phyloP scores from a whole-genome alignment of 2,113 vertebrate genomes.

The Antidorcas marsupialis region DNA sequence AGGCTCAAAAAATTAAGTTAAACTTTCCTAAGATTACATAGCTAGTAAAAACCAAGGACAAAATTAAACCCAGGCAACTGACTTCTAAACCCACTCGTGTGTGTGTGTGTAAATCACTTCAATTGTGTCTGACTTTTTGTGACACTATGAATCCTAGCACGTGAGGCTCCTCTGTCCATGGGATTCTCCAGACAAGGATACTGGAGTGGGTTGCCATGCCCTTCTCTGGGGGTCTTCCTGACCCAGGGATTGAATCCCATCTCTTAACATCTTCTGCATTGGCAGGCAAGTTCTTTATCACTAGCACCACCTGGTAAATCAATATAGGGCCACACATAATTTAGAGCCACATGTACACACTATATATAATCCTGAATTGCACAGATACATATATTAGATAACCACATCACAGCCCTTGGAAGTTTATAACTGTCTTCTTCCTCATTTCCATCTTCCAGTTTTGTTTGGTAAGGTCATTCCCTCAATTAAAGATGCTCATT shows the following conservation, averaged over 20 bases:
- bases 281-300: background rate
- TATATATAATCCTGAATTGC: background rate
- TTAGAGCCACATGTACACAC: background rate
- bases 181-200: background rate
- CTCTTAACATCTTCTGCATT: background rate
- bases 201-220: background rate
- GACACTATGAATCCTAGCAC: background rate
- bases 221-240: background rate
- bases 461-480: conserved; percentile 12
- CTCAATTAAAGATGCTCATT: conserved; percentile 18
- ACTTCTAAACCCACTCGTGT: background rate
- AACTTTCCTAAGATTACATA: background rate
- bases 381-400: background rate
- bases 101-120: background rate
- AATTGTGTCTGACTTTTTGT: background rate
- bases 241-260: background rate
- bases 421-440: background rate
- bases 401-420: background rate
- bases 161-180: background rate
- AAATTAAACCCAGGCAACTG: conserved; percentile 2
- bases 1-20: conserved; percentile 12
- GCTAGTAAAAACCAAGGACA: background rate
- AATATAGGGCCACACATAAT: background rate
- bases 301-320: background rate
- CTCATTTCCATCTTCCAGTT: background rate